These are phyloP conservation scores for Microctonus hyperodae DNA, from an alignment of 2,888 invertebrate genomes.

Conservation along the genomic window DNA sequence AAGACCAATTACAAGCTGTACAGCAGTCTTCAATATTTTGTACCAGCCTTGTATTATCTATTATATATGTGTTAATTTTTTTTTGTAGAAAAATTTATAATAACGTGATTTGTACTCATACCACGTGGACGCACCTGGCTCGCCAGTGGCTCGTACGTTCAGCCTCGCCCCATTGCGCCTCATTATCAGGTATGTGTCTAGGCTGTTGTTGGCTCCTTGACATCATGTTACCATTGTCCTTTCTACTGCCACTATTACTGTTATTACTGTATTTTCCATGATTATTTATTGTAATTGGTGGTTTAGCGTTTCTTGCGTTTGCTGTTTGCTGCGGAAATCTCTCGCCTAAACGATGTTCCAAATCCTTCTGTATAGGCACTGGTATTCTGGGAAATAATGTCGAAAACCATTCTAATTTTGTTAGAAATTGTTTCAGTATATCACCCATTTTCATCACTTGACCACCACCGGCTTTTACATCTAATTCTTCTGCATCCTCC, in stretches of 20 bases:
- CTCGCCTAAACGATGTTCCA: constrained; percentile 77
- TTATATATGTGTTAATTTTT: background rate
- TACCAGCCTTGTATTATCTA: background rate
- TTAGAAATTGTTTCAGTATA: constrained; percentile 89
- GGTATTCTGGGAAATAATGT: constrained; percentile 98
- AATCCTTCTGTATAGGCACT: constrained; percentile 94
- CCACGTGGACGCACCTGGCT: constrained; percentile 63
- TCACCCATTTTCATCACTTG: constrained; percentile 92
- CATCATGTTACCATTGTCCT: constrained; percentile 54
- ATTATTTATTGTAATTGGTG: constrained; percentile 59
- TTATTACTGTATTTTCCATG: constrained; percentile 55
- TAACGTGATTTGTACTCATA: constrained; percentile 61
- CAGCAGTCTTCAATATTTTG: background rate
- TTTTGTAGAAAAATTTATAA: constrained; percentile 33
- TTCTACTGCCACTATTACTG: constrained; percentile 46
- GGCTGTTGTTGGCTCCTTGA: constrained; percentile 46
- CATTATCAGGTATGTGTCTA: constrained; percentile 61
- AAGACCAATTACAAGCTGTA: background rate
- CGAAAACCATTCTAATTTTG: constrained; percentile 98
- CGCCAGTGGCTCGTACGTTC: constrained; percentile 62
- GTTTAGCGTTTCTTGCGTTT: constrained; percentile 58
- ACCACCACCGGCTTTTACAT: constrained; percentile 98
- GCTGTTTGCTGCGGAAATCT: constrained; percentile 68
- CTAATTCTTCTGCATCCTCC: constrained; percentile 96
- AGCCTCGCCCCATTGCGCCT: constrained; percentile 63